Conservation (phyloP, 1,140 invertebrate genomes). For the Drosophila hydei region DNA sequence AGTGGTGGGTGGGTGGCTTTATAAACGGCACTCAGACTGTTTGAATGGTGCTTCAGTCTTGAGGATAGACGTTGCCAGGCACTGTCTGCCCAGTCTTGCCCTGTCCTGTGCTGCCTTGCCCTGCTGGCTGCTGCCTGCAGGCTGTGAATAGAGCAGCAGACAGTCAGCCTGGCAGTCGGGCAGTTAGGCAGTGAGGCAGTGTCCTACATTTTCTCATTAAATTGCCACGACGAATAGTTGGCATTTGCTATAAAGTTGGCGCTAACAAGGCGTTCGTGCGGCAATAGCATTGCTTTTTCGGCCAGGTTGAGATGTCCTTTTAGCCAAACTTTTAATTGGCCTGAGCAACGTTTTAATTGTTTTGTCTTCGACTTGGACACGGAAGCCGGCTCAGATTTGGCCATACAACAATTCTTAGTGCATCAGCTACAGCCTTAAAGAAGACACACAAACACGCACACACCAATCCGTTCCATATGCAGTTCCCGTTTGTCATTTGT, state of each 20-base stretch:
- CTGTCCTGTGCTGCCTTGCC: neutral
- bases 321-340: slow-evolving; percentile 77
- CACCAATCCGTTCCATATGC: neutral
- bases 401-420: neutral
- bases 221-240: slow-evolving; percentile 72
- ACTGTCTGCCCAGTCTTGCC: slow-evolving; percentile 7
- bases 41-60: slow-evolving; percentile 68
- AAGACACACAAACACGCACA: neutral
- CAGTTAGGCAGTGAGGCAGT: slow-evolving; percentile 14
- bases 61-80: slow-evolving; percentile 31
- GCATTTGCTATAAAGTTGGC: slow-evolving; percentile 72
- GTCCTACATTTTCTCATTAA: slow-evolving; percentile 81
- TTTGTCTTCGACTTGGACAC: slow-evolving; percentile 28
- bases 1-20: neutral
- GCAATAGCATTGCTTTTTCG: slow-evolving; percentile 59
- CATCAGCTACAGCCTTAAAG: slow-evolving; percentile 4
- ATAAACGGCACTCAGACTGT: slow-evolving; percentile 62
- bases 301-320: slow-evolving; percentile 42
- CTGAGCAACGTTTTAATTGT: slow-evolving; percentile 70
- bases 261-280: slow-evolving; percentile 74
- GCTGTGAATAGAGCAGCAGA: slow-evolving; percentile 38
- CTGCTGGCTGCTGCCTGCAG: slow-evolving; percentile 23
- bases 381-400: neutral
- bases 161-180: too few relatives aligned
- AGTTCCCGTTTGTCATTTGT: slow-evolving; percentile 8